Base-by-base conservation (phyloP, 2,888 invertebrate species). In the Pterostichus madidus region DNA sequence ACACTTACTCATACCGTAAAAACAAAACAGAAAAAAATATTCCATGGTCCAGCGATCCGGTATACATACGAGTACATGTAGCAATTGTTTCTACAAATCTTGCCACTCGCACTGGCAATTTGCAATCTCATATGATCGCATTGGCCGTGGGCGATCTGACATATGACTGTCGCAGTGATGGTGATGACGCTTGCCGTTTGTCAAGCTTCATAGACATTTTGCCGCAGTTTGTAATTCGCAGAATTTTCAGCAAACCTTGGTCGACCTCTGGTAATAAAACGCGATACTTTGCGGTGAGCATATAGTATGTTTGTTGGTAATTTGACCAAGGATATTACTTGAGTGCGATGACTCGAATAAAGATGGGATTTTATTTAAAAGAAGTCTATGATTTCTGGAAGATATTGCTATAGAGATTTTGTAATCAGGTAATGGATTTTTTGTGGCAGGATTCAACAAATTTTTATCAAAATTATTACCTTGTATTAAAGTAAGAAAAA, bases 1-100 rank as follows among this genome's bases (percentile, higher is more conserved):
- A 53, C 44, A 76, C 76, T 76, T 76, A 32, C 15, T 56, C 56
- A 52, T 56, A 32, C 32, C 76, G 56, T 76, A 52, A 35, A 75
- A 76, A 76, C 31, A 61, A n/a, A 32, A 75, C 24, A 73, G 39
- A 35, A 44, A 39, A 52, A 35, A 35, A 56, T 76, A 56, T 53
- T 76, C n/a, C 17, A 6, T 15, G 53, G 76, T 76, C 76, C 53
- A 76, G 76, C 7, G 76, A 31, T 6, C 1, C 61, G 11, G 31
- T 5, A 61, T 61, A 61, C n/a, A 52, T 52, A 11, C 24, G 24
- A 24, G 24, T 3, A 24, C 32, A 13, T 61, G n/a, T 32, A 10
- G 32, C 31, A 61, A 61, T 24, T 73, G 71, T 46, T 39, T 46
- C 46, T 15, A 71, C 44, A 73, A 73, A 49, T 73, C 17, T 73